Conservation (phyloP, 2,888 invertebrate species). For the Glaucopsyche alexis region DNA sequence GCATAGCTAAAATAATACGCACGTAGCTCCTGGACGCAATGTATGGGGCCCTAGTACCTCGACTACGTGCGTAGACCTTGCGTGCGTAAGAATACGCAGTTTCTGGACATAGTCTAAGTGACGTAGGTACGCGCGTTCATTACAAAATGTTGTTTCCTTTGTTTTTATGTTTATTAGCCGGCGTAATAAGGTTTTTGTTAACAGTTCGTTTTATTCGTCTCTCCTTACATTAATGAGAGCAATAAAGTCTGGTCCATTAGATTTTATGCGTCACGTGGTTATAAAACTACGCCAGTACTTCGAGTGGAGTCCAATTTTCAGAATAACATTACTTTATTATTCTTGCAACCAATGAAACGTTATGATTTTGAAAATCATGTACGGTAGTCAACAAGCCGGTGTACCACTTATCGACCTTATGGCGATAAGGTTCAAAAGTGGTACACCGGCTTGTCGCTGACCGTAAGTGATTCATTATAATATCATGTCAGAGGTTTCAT, state of each 20-base stretch:
- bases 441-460: too few species aligned
- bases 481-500: too few species aligned
- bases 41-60: too few species aligned
- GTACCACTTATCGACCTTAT: neutral
- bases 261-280: slow-evolving; percentile 23
- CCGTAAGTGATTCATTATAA: too few species aligned
- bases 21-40: too few species aligned
- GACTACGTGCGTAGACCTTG: too few species aligned
- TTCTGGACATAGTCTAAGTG: too few species aligned
- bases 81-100: too few species aligned
- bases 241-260: slow-evolving; percentile 17
- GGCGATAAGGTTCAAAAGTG: too few species aligned
- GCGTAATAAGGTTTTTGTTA: slow-evolving; percentile 25
- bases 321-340: neutral
- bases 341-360: neutral
- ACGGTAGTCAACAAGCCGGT: neutral
- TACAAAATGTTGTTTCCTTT: slow-evolving; percentile 15
- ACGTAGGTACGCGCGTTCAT: neutral
- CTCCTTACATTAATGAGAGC: slow-evolving; percentile 15
- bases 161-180: slow-evolving; percentile 23
- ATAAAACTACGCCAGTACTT: neutral
- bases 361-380: neutral
- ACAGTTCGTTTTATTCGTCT: slow-evolving; percentile 24
- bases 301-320: neutral
- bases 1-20: too few species aligned